phyloP scores from a whole-genome alignment of 2,797 vertebrate genomes.

The Apogon talboti region DNA sequence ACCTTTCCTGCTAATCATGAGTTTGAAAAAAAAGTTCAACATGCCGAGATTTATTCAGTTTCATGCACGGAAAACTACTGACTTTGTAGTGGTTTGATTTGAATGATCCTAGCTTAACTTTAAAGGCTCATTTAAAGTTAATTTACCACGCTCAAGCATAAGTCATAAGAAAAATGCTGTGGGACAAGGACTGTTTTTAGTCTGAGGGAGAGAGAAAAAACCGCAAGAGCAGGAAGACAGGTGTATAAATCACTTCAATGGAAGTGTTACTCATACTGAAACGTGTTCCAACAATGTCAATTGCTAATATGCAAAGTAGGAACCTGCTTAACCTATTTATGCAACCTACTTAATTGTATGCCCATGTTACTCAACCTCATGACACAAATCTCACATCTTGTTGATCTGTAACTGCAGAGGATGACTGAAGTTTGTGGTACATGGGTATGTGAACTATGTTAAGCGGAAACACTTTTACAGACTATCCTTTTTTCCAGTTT shows the following conservation, averaged over 20 bases:
- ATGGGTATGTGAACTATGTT: background rate
- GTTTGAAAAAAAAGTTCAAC: background rate
- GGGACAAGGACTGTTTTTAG: too few relatives aligned
- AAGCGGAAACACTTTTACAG: background rate
- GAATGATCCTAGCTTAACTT: background rate
- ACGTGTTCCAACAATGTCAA: background rate
- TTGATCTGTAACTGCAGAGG: background rate
- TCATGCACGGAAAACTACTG: too few relatives aligned
- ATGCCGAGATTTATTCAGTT: background rate
- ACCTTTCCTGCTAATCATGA: slow-evolving; percentile 1
- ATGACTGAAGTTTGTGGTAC: slow-evolving; percentile 1
- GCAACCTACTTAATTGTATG: too few relatives aligned
- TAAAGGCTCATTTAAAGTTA: background rate
- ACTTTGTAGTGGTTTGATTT: background rate
- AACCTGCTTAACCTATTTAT: slow-evolving; percentile 1
- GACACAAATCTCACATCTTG: background rate
- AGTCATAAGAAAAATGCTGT: background rate
- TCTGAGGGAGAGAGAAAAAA: background rate
- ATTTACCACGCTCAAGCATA: background rate
- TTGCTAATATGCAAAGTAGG: slow-evolving; percentile 8
- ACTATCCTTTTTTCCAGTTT: too few relatives aligned
- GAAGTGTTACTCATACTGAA: background rate
- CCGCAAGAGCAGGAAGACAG: background rate
- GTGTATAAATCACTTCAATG: background rate
- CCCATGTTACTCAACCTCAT: background rate